phyloP scores from a whole-genome alignment of 2,797 vertebrate species.

The Falco rusticolus region DNA sequence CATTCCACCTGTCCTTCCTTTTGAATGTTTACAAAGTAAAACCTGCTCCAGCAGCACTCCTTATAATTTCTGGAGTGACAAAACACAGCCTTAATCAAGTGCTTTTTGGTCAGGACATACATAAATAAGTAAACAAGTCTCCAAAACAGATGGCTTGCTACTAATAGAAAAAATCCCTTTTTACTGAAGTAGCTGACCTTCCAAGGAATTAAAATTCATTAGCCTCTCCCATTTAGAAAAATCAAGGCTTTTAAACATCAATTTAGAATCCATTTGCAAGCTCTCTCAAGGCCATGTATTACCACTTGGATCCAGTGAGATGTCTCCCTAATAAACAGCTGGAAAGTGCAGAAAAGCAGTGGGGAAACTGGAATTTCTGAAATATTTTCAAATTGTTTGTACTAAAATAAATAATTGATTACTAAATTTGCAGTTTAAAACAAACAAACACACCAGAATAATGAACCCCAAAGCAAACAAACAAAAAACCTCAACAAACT shows the following conservation, averaged over 20 bases:
- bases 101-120: background rate
- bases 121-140: background rate
- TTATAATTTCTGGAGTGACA: background rate
- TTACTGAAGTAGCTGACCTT: constrained; percentile 70
- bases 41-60: background rate
- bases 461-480: background rate
- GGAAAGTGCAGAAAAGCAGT: background rate
- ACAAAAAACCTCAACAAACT: rapidly evolving
- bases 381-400: background rate
- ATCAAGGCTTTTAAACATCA: constrained; percentile 22
- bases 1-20: background rate
- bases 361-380: background rate
- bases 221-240: background rate
- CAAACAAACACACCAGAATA: background rate
- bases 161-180: constrained; percentile 72
- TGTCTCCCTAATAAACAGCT: background rate
- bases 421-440: background rate
- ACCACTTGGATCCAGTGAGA: background rate
- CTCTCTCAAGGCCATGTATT: background rate
- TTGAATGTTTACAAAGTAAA: background rate
- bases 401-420: background rate
- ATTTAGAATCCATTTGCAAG: constrained; percentile 50
- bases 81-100: constrained; percentile 21
- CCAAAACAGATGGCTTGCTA: constrained; percentile 12
- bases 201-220: constrained; percentile 61